These are phyloP conservation scores for Euproctis similis DNA, from an alignment of 2,888 invertebrate species.

Conservation along the genomic window DNA sequence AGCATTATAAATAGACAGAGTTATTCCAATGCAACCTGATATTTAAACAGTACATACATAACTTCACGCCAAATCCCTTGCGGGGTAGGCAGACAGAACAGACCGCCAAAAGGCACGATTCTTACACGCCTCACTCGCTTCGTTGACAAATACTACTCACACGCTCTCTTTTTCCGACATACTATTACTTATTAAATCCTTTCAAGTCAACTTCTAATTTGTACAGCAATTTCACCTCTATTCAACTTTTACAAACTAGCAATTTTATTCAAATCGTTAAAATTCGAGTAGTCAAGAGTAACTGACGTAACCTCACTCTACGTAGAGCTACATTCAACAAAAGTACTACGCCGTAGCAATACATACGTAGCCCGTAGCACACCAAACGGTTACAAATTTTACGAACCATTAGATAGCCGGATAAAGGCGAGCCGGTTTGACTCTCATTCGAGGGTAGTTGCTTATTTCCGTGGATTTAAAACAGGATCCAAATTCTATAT, in stretches of 20 bases:
- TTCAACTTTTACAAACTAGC: conserved; percentile 20
- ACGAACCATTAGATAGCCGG: conserved; percentile 40
- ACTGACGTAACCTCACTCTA: conserved; percentile 25
- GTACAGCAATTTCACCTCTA: too few species aligned
- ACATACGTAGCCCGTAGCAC: conserved; percentile 24
- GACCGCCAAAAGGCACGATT: too few species aligned
- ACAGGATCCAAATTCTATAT: conserved; percentile 13
- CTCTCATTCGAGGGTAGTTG: conserved; percentile 28
- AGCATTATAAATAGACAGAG: conserved; percentile 4
- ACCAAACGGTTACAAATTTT: conserved; percentile 41
- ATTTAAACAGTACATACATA: too few species aligned
- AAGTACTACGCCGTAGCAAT: conserved; percentile 28
- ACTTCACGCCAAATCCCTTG: too few species aligned
- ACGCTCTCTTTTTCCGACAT: too few species aligned
- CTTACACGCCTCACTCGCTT: too few species aligned
- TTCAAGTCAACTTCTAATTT: too few species aligned
- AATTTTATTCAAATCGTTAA: conserved; percentile 21
- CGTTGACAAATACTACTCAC: too few species aligned
- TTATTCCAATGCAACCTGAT: neutral
- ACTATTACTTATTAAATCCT: too few species aligned
- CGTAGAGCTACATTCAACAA: conserved; percentile 26
- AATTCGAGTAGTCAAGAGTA: conserved; percentile 19
- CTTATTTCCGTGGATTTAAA: conserved; percentile 29
- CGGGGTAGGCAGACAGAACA: too few species aligned
- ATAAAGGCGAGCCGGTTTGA: conserved; percentile 32